phyloP scores from a whole-genome alignment of 2,113 vertebrate species.

The Poeciliopsis turrubarensis region DNA sequence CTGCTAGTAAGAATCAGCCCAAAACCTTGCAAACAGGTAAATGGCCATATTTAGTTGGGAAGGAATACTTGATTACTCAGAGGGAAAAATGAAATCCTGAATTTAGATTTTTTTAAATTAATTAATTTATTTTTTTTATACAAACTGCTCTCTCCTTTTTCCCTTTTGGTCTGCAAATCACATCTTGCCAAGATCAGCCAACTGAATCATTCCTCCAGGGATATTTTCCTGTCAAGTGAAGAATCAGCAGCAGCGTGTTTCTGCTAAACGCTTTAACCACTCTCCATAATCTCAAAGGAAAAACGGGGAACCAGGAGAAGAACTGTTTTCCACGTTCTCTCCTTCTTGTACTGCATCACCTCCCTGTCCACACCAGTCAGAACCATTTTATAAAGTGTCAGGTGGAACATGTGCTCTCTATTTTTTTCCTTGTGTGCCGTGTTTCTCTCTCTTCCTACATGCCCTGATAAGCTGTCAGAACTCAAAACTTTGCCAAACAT shows the following conservation, averaged over 20 bases:
- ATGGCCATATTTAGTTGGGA: neutral
- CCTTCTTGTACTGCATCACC: slow-evolving; percentile 45
- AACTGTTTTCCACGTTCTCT: slow-evolving; percentile 15
- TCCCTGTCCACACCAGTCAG: slow-evolving; percentile 57
- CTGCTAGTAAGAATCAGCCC: too few relatives aligned
- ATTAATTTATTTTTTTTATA: neutral
- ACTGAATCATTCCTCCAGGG: slow-evolving; percentile 29
- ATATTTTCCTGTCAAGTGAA: slow-evolving; percentile 49
- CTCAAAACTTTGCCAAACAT: slow-evolving; percentile 49
- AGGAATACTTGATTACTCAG: neutral
- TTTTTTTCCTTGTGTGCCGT: slow-evolving; percentile 17
- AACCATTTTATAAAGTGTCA: slow-evolving; percentile 55
- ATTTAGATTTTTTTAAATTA: neutral
- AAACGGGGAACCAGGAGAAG: neutral
- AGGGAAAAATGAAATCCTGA: neutral
- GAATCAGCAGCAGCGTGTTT: slow-evolving; percentile 43
- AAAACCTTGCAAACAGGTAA: neutral
- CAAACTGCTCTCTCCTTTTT: neutral
- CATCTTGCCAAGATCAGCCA: slow-evolving; percentile 16
- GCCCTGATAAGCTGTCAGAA: slow-evolving; percentile 56
- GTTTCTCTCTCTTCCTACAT: slow-evolving; percentile 26
- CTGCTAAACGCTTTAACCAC: slow-evolving; percentile 39
- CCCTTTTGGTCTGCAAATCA: slow-evolving; percentile 40
- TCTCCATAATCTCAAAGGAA: slow-evolving; percentile 7
- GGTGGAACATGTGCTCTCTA: slow-evolving; percentile 32